Evolutionary conservation across 23 tunicate genomes (phyloP), one percentile per base, ranked within the genome.

Genomic region (Halocynthia roretzi): DNA sequence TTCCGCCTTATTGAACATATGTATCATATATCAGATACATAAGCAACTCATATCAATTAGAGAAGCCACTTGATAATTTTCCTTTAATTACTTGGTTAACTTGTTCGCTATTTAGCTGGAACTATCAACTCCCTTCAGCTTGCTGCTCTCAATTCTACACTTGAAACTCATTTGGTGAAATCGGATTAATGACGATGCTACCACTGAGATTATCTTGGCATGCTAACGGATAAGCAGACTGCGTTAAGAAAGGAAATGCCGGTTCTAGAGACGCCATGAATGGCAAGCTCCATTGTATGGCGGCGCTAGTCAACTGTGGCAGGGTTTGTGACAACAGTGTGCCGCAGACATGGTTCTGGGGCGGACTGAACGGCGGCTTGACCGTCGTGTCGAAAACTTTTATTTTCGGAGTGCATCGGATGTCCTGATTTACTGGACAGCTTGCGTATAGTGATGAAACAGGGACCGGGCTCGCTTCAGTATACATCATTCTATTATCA

Each of bases 151-250:
- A 31, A 31, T 31, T 31, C 44, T 31, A 0, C 44, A 15, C 63
- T 58, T 58, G 63, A 58, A 58, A 14, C 23, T 65, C 0, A 65
- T 65, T 65, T 0, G 70, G 48, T 65, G n/a, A 11, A 9, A 65
- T 65, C 0, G 75, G 57, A 50, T 67, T 80, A 19, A 80, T 19
- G 12, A 80, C 83, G n/a, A 80, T 18, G 62, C 83, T 80, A 20
- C 83, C 83, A 53, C 83, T 80, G 72, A 54, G 53, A 53, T 62
- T 80, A 65, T 56, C 20, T 7, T 64, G 18, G 31, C 21, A 48
- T 2, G 82, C 71, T 21, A 80, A 44, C 11, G 66, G 74, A 23
- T 49, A 52, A 62, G 57, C 56, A 62, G 11, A 71, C 63, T 67
- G 76, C n/a, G 44, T 20, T 51, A 10, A 50, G 19, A 18, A 53